Conservation (phyloP, 2,888 invertebrate species). For the Diploptera punctata region DNA sequence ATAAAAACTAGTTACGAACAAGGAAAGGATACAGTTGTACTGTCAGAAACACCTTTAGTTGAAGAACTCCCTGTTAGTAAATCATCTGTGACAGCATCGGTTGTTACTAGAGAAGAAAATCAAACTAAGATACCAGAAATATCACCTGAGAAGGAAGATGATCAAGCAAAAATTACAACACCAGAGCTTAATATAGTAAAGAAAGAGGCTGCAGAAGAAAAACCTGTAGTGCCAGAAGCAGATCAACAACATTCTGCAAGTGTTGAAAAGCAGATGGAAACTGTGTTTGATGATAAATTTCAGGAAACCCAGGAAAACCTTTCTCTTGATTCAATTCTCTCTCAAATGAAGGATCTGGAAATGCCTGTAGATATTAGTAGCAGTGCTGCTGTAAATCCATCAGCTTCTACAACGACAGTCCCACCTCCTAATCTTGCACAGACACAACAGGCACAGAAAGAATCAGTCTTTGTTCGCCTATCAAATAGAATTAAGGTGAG, state of each 20-base stretch:
- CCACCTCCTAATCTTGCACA: constrained; percentile 47
- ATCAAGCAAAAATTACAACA: neutral
- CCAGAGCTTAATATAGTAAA: neutral
- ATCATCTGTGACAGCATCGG: neutral
- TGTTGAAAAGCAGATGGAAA: neutral
- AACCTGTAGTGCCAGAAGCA: neutral
- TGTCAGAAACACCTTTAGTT: neutral
- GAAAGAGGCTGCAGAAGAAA: neutral
- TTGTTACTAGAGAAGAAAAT: neutral
- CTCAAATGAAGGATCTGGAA: constrained; percentile 54
- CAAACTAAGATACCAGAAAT: neutral
- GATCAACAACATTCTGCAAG: neutral
- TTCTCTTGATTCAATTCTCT: constrained; percentile 52
- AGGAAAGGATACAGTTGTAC: neutral
- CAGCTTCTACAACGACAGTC: constrained; percentile 42
- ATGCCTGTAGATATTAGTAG: constrained; percentile 47
- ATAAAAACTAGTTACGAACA: constrained; percentile 44
- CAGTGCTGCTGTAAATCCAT: constrained; percentile 42
- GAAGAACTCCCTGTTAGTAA: neutral
- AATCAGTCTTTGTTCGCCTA: constrained; percentile 94
- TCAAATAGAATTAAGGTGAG: constrained; percentile 92
- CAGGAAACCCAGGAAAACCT: constrained; percentile 50
- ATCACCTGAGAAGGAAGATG: neutral
- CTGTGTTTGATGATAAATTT: neutral
- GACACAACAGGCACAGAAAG: constrained; percentile 68